A percentile compares a stretch with the other conserved stretches of the same genome.
These are phyloP conservation scores for Protonemura montana DNA, from an alignment of 2,888 invertebrate genomes.

Conservation along the genomic window DNA sequence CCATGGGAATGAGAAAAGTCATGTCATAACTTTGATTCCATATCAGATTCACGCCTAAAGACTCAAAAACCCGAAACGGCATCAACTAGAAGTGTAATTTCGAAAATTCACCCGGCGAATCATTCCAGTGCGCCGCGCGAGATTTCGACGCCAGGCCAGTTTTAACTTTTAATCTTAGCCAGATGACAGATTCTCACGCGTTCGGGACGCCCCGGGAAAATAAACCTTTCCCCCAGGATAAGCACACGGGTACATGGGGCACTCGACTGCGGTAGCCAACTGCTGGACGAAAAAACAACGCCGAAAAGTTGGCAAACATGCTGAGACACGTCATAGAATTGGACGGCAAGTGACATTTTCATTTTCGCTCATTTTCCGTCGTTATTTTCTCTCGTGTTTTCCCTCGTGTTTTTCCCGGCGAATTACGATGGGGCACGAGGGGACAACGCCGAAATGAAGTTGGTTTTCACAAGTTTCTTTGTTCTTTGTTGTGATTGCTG, in stretches of 20 bases:
- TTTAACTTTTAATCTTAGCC: neutral
- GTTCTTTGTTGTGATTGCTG: neutral
- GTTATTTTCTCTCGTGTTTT: neutral
- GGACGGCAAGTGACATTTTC: neutral
- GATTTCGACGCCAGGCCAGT: neutral
- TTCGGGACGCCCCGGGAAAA: neutral
- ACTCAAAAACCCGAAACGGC: no score
- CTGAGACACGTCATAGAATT: no score
- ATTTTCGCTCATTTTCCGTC: neutral
- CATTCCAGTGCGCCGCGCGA: neutral
- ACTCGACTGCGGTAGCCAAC: no score
- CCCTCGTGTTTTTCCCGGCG: neutral
- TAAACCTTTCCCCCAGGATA: neutral
- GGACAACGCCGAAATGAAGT: neutral
- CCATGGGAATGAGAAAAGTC: no score
- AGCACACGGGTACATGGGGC: no score
- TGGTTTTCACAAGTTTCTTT: neutral
- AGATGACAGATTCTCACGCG: neutral
- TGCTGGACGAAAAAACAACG: neutral
- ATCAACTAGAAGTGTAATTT: no score
- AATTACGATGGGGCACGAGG: neutral
- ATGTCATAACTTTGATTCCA: no score
- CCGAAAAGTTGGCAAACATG: neutral
- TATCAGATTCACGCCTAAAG: no score
- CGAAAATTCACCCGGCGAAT: neutral